Evolutionary conservation across 2,797 vertebrate genomes (phyloP).

Genomic region (Cossypha niveicapilla): DNA sequence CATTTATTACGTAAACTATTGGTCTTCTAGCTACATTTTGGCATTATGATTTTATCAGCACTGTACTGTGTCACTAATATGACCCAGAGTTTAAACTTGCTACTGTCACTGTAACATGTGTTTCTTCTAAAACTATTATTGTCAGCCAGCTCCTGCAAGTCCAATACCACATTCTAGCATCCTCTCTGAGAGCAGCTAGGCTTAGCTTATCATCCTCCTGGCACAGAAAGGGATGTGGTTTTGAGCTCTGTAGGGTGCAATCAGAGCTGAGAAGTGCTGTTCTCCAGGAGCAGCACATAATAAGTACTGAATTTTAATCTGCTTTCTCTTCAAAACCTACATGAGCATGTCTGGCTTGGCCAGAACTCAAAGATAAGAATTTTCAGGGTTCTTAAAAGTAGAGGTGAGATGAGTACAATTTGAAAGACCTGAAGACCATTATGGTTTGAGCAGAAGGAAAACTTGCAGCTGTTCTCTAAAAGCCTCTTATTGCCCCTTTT

Average conservation of each 20-base stretch:
- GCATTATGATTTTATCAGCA: constrained; percentile 32
- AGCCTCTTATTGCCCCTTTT: background rate
- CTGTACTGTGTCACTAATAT: background rate
- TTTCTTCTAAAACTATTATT: constrained; percentile 34
- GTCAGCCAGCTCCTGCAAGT: constrained; percentile 10
- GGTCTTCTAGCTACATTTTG: constrained; percentile 7
- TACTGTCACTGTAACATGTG: constrained; percentile 29
- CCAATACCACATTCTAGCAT: constrained; percentile 16
- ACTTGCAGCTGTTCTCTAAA: background rate
- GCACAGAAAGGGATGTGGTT: constrained; percentile 3
- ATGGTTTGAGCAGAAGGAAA: background rate
- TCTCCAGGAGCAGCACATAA: background rate
- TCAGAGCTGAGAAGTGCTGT: background rate
- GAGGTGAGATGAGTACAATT: background rate
- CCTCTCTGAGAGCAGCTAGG: constrained; percentile 7
- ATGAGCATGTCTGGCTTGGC: background rate
- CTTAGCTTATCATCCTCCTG: constrained; percentile 37
- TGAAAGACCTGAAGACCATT: background rate
- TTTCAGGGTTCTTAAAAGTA: background rate
- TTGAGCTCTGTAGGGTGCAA: constrained; percentile 25
- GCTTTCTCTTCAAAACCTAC: constrained; percentile 24
- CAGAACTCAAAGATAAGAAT: background rate
- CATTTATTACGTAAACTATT: background rate
- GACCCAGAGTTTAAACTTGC: constrained; percentile 41
- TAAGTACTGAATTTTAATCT: constrained; percentile 8